Percentiles rank a stretch among this genome's conserved stretches.
Evolutionary conservation across 2,113 vertebrate species (phyloP).

Genomic region (Corydoras maculifer): DNA sequence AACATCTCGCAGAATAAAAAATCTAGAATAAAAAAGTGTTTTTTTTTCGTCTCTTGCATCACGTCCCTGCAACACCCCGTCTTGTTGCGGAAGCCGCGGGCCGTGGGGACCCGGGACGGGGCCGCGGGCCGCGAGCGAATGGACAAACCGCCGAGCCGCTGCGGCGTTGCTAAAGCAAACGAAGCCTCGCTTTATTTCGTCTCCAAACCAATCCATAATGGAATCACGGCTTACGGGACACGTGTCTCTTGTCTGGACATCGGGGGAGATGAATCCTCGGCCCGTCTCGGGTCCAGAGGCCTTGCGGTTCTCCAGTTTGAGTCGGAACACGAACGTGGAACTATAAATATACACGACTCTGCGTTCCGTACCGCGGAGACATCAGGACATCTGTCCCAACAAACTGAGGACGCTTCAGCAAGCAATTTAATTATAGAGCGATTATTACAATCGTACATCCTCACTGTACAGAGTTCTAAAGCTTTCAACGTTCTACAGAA

Average conservation of each 20-base stretch:
- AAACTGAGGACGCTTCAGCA: no score
- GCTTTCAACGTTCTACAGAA: no score
- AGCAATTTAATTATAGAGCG: no score
- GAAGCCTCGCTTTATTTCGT: conserved; percentile 46
- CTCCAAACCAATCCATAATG: conserved; percentile 49
- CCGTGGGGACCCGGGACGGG: conserved; percentile 50
- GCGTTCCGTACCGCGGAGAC: conserved; percentile 3
- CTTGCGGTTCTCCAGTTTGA: conserved; percentile 22
- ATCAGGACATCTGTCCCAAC: neutral
- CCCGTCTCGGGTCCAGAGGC: conserved; percentile 33
- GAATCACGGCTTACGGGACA: conserved; percentile 49
- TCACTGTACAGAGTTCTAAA: no score
- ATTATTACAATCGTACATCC: no score
- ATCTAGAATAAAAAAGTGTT: no score
- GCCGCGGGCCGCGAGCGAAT: neutral
- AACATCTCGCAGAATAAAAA: no score
- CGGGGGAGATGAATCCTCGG: conserved; percentile 47
- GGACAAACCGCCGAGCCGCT: conserved; percentile 58
- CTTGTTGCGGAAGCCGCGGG: conserved; percentile 13
- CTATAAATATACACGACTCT: conserved; percentile 18
- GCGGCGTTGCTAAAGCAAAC: conserved; percentile 54
- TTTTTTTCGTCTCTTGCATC: no score
- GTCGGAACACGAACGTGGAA: conserved; percentile 13
- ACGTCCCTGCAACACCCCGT: no score
- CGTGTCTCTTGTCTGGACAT: conserved; percentile 54